A percentile compares a stretch with the other conserved stretches of the same genome.
Conservation (phyloP, 2,888 invertebrate species). For the Lumbricus terrestris region DNA sequence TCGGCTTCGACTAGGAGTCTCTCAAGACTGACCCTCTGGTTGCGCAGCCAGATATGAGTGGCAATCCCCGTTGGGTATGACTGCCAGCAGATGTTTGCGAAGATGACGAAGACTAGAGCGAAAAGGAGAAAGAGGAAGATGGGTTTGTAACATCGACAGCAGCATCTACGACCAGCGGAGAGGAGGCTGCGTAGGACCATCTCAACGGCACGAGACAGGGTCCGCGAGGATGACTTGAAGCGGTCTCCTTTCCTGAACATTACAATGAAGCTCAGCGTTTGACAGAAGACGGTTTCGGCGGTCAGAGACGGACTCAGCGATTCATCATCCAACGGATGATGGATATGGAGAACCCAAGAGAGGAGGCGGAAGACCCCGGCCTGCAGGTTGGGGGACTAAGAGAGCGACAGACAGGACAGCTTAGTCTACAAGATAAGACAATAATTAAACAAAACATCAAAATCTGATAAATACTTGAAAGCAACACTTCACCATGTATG, state of each 20-base stretch:
- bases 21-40: not conserved
- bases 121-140: not conserved
- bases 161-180: not conserved
- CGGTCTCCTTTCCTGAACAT: not conserved
- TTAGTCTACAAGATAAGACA: not conserved
- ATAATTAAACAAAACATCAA: too few relatives aligned
- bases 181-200: not conserved
- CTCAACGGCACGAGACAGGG: not conserved
- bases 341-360: not conserved
- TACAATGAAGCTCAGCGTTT: not conserved
- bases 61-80: not conserved
- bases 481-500: too few relatives aligned
- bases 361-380: not conserved
- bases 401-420: not conserved
- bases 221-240: not conserved
- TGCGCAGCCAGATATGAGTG: not conserved
- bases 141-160: not conserved
- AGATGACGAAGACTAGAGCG: not conserved
- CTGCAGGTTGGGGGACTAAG: not conserved
- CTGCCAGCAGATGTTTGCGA: constrained; percentile 6
- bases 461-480: too few relatives aligned
- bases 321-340: not conserved
- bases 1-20: not conserved
- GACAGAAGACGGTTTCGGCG: not conserved
- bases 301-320: not conserved